These are phyloP conservation scores for Xerus rutilus DNA, from an alignment of 2,797 vertebrate genomes.

Conservation along the genomic window DNA sequence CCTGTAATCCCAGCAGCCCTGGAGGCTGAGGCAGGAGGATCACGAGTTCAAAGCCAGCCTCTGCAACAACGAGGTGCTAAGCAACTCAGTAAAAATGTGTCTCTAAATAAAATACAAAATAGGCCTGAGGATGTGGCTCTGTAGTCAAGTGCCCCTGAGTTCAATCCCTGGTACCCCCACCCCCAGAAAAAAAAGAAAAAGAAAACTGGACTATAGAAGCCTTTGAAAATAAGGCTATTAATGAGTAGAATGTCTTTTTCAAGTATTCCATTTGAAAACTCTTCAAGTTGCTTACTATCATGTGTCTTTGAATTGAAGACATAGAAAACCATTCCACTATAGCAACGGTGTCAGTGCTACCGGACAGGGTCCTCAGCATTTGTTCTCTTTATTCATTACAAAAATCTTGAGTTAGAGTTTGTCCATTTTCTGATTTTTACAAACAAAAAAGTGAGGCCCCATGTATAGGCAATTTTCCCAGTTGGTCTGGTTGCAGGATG, in stretches of 20 bases:
- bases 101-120: too few species aligned
- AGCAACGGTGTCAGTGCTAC: neutral
- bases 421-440: neutral
- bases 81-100: too few species aligned
- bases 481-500: neutral
- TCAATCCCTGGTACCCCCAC: too few species aligned
- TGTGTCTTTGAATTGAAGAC: neutral
- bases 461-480: neutral
- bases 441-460: neutral
- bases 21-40: too few species aligned
- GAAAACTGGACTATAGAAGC: neutral
- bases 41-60: too few species aligned
- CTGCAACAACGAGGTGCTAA: too few species aligned
- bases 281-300: neutral
- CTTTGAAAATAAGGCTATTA: conserved; percentile 44
- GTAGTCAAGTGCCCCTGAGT: too few species aligned
- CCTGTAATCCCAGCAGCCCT: too few species aligned
- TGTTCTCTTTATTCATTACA: neutral
- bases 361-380: neutral
- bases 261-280: neutral
- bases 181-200: neutral
- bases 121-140: too few species aligned
- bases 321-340: neutral
- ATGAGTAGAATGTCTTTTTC: neutral
- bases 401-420: conserved; percentile 8